Evolutionary conservation across 2,113 vertebrate genomes (phyloP).

Genomic region (Cygnus atratus): DNA sequence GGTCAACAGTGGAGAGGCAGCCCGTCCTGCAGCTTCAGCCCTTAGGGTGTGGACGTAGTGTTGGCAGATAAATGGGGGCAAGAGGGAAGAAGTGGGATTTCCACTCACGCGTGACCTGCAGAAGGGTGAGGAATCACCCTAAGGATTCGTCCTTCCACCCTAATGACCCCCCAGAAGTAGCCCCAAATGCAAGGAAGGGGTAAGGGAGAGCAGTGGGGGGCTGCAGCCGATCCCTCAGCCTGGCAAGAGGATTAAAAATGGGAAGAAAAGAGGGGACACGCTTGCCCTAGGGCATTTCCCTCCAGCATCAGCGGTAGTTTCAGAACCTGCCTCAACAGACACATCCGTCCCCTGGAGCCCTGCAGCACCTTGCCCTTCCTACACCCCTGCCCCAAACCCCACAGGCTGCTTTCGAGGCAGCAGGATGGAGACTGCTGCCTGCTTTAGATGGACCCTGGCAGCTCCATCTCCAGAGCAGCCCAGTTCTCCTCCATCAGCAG

Average conservation of each 20-base stretch:
- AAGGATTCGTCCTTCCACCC: background rate
- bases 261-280: background rate
- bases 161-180: background rate
- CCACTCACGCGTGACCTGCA: fast-evolving
- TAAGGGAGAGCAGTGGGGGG: background rate
- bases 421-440: background rate
- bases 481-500: background rate
- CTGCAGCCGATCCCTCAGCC: background rate
- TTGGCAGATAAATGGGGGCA: fast-evolving
- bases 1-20: background rate
- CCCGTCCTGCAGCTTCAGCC: background rate
- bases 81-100: background rate
- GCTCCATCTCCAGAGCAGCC: background rate
- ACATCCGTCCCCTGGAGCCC: background rate
- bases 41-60: background rate
- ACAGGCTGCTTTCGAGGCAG: background rate
- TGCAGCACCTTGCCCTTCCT: background rate
- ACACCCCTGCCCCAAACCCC: background rate
- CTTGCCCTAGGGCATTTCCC: background rate
- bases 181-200: background rate
- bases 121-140: background rate
- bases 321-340: background rate
- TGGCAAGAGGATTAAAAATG: background rate
- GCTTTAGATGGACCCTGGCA: background rate
- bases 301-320: background rate